phyloP scores from a whole-genome alignment of 2,888 invertebrate genomes.

The Plagodis pulveraria region DNA sequence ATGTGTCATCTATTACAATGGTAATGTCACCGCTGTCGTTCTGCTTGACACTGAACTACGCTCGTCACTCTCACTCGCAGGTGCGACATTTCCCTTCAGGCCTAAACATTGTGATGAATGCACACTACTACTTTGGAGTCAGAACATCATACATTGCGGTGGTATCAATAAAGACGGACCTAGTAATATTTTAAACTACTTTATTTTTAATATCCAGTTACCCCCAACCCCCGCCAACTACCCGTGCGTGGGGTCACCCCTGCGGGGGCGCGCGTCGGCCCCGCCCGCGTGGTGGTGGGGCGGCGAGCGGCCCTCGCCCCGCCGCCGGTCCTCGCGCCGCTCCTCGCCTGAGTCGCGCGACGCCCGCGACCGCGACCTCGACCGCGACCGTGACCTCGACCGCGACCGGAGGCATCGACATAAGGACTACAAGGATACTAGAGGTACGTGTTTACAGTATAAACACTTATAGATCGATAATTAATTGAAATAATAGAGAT shows the following conservation, averaged over 20 bases:
- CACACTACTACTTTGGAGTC: too few species aligned
- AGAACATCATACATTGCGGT: too few species aligned
- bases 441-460: background rate
- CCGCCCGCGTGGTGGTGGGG: constrained; percentile 72
- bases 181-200: background rate
- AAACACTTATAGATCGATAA: too few species aligned
- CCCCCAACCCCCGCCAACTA: constrained; percentile 23
- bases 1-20: too few species aligned
- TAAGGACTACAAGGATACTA: constrained; percentile 56
- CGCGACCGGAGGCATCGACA: constrained; percentile 53
- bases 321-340: constrained; percentile 65
- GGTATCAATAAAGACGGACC: too few species aligned
- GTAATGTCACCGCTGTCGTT: too few species aligned
- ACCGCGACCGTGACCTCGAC: constrained; percentile 36
- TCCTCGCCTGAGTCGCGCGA: constrained; percentile 66
- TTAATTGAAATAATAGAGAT: too few species aligned
- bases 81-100: too few species aligned
- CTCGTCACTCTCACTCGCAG: too few species aligned
- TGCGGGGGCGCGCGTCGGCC: constrained; percentile 62
- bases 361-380: constrained; percentile 42
- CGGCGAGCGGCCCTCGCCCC: constrained; percentile 45
- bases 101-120: too few species aligned
- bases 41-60: too few species aligned
- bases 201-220: constrained; percentile 10
- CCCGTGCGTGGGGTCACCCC: constrained; percentile 49